A percentile compares a stretch with the other conserved stretches of the same genome.
Evolutionary conservation across 2,888 invertebrate species (phyloP).

Genomic region (Branchellion lobata): DNA sequence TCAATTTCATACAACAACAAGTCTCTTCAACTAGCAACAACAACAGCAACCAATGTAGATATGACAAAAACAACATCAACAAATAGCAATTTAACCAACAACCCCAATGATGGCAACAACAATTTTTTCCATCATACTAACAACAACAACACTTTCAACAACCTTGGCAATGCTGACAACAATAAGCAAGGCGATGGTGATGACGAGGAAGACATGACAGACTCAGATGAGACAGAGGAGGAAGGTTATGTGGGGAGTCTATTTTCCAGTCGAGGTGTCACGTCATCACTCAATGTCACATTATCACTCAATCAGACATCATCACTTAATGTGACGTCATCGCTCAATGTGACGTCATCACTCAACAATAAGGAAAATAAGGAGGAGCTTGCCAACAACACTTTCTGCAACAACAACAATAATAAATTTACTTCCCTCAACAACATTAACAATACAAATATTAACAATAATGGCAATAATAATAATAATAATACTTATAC

Average conservation of each 20-base stretch:
- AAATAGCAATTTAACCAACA: not conserved
- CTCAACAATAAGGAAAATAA: too few relatives aligned
- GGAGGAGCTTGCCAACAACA: too few relatives aligned
- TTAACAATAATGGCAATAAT: too few relatives aligned
- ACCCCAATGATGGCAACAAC: not conserved
- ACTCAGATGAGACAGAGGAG: conserved; percentile 23
- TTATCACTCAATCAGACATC: not conserved
- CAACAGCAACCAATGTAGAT: not conserved
- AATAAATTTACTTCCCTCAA: too few relatives aligned
- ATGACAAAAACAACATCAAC: too few relatives aligned
- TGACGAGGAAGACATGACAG: conserved; percentile 19
- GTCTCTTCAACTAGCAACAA: too few relatives aligned
- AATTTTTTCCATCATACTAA: not conserved
- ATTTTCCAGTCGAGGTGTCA: too few relatives aligned
- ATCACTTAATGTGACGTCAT: not conserved
- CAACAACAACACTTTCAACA: not conserved
- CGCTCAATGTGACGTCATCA: not conserved
- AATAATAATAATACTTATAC: too few relatives aligned
- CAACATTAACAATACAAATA: too few relatives aligned
- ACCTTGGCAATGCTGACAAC: not conserved
- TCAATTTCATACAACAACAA: conserved; percentile 32
- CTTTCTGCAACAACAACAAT: too few relatives aligned
- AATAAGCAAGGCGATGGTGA: not conserved
- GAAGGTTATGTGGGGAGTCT: not conserved
- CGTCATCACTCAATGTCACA: not conserved